A percentile compares a stretch with the other conserved stretches of the same genome.
Conservation (phyloP, 2,113 vertebrate species). For the Tragelaphus buxtoni region DNA sequence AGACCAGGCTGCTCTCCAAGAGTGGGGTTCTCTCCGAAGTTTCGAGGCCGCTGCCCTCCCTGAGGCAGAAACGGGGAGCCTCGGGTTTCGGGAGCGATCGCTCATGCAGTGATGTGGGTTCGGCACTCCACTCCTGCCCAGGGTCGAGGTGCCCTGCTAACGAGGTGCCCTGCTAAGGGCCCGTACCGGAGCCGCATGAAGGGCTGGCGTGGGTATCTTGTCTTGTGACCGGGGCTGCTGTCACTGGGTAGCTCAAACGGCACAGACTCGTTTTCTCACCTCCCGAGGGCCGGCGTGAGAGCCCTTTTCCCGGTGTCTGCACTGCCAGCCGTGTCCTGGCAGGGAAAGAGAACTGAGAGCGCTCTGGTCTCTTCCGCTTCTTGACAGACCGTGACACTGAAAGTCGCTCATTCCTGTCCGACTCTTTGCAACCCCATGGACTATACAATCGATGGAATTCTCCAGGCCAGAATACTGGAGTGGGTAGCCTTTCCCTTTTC, state of each 20-base stretch:
- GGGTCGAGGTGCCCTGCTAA: fast-evolving
- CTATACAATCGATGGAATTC: background rate
- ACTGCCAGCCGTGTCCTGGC: fast-evolving
- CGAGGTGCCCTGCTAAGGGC: fast-evolving
- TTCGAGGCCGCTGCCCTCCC: background rate
- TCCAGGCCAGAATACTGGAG: background rate
- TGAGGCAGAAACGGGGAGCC: background rate
- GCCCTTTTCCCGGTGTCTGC: fast-evolving
- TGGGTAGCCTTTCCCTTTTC: background rate
- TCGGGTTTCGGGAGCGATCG: background rate
- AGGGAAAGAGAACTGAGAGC: background rate
- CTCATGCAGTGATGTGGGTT: fast-evolving
- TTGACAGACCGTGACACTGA: background rate
- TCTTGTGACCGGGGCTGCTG: background rate
- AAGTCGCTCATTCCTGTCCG: background rate
- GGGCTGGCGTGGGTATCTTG: background rate
- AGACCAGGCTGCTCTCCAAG: background rate
- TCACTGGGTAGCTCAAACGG: background rate
- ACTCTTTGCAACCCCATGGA: background rate
- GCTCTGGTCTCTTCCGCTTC: background rate
- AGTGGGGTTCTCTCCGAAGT: background rate
- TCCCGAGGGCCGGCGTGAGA: background rate
- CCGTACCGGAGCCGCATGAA: fast-evolving
- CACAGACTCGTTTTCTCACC: background rate
- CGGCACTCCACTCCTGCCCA: fast-evolving